Percentiles rank a stretch among this genome's conserved stretches.
Evolutionary conservation across 2,113 vertebrate genomes (phyloP).

Genomic region (Delphinapterus leucas): DNA sequence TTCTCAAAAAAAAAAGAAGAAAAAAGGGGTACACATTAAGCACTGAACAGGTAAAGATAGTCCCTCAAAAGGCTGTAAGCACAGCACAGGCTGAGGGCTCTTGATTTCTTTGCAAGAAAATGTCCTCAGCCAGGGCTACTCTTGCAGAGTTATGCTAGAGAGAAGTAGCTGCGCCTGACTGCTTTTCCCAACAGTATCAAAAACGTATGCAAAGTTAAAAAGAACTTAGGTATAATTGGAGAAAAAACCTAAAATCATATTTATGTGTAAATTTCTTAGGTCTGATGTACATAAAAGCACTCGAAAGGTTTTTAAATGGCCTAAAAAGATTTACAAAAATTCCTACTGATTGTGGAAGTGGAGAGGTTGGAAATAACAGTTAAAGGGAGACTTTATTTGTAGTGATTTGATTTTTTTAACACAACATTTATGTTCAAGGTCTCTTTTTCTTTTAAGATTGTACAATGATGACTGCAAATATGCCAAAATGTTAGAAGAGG

Average conservation of each 20-base stretch:
- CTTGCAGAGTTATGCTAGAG: not conserved
- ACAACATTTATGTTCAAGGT: not conserved
- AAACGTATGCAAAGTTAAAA: not conserved
- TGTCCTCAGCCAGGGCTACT: not conserved
- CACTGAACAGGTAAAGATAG: not conserved
- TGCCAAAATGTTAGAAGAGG: not conserved
- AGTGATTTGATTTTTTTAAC: not conserved
- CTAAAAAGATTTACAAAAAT: not conserved
- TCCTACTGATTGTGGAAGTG: not conserved
- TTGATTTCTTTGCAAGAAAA: not conserved
- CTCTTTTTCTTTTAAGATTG: not conserved
- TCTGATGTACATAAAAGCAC: not conserved
- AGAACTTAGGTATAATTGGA: not conserved
- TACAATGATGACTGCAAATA: not conserved
- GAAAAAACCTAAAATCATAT: not conserved
- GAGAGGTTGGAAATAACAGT: not conserved
- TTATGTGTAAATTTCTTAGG: not conserved
- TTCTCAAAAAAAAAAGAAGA: not conserved
- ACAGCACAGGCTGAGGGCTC: not conserved
- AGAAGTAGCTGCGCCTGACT: not conserved
- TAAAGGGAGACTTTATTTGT: not conserved
- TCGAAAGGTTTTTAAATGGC: not conserved
- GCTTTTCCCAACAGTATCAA: not conserved
- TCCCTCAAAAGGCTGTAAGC: not conserved
- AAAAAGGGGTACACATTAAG: not conserved